Base-by-base conservation (phyloP, 2,888 invertebrate species). In the Zonitis immaculata region DNA sequence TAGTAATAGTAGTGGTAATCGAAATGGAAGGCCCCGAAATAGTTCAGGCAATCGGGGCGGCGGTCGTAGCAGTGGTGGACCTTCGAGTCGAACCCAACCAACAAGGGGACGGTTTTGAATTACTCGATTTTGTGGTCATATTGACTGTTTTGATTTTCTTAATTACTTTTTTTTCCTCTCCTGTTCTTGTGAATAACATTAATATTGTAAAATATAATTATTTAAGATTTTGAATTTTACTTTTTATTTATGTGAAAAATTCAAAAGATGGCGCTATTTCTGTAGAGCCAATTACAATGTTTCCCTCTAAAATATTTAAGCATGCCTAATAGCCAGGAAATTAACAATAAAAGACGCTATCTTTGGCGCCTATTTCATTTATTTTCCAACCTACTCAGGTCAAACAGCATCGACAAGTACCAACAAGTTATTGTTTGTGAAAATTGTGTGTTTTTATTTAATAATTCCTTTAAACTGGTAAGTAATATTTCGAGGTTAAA, bases 11-110 rank as follows among this genome's bases (percentile, higher is more conserved):
- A 12, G 39, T 14, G 27, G 27, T 44, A 25, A 44, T 25, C 25
- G 44, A 3, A 25, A 12, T n/a, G 16, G 46, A 3, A 44, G 56
- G 14, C 4, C 49, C 18, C 9, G 56, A 12, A 18, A 9, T 30
- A 27, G 30, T 27, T 6, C 12, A 11, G 52, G 54, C 5, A 48
- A 32, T 52, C 42, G n/a, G 8, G 47, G 58, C 14, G 47, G 58
- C 14, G 57, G 57, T 44, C 49, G 57, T 11, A 49, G 55, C 32
- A 60, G 61, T 12, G 50, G 62, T 25, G 51, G 58, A 11, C 26
- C 42, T 18, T 30, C 54, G 1, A 54, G 30, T 22, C 42, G 54
- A 27, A 47, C 45, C 39, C 54, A 51, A 32, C 46, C 54, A 6
- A 30, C 51, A 11, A 55, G 55, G 27, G 56, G 52, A 8, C 47